Evolutionary conservation across 35 echinoderm and acorn worm genomes (phyloP).

Genomic region (Strongylocentrotus purpuratus): DNA sequence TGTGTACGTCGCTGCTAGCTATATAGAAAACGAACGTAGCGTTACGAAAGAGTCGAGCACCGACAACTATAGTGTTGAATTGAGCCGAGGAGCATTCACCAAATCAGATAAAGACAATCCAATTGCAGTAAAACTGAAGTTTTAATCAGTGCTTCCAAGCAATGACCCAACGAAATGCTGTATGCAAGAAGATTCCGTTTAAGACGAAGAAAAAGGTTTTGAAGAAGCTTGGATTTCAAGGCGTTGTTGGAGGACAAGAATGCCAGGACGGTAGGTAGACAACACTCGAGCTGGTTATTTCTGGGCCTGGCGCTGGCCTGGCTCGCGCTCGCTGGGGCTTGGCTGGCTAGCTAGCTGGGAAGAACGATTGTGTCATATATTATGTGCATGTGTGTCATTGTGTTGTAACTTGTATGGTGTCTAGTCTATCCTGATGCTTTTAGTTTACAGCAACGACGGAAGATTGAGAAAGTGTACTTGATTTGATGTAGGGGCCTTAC

Average conservation of each 20-base stretch:
- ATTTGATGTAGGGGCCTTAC: no score
- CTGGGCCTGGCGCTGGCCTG: neutral
- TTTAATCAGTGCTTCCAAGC: neutral
- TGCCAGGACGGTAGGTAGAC: constrained; percentile 46
- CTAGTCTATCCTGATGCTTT: no score
- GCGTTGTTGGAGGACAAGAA: neutral
- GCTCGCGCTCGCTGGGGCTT: neutral
- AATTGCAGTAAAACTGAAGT: neutral
- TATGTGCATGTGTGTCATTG: no score
- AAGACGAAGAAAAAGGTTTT: constrained; percentile 39
- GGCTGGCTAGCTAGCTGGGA: neutral
- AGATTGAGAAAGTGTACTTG: no score
- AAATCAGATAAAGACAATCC: neutral
- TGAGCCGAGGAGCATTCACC: neutral
- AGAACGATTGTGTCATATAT: no score
- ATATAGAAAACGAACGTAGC: no score
- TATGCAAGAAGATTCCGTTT: neutral
- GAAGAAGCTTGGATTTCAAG: neutral
- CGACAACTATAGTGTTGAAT: no score
- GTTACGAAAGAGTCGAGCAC: no score
- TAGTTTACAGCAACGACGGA: no score
- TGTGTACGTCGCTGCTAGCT: no score
- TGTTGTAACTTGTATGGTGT: no score
- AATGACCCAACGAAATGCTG: constrained; percentile 40
- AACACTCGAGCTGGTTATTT: neutral